Conservation (phyloP, 1,140 invertebrate genomes). For the Pseudomyrmex dendroicus region DNA sequence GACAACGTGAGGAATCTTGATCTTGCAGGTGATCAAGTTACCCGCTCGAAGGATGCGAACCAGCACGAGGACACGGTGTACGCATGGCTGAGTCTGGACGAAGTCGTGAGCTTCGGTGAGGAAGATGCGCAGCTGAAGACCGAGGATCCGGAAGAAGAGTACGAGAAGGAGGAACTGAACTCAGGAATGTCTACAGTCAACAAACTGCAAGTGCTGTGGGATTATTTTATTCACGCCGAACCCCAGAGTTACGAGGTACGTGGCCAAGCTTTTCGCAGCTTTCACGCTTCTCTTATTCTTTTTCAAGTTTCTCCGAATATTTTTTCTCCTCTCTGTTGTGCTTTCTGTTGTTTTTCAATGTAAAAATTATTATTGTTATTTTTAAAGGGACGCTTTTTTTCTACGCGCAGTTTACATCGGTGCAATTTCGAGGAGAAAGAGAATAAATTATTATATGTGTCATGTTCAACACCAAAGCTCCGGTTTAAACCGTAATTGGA, state of each 20-base stretch:
- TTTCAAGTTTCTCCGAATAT: neutral
- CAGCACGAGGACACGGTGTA: slow-evolving; percentile 48
- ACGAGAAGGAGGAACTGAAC: slow-evolving; percentile 62
- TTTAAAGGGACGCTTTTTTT: neutral
- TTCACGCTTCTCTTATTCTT: neutral
- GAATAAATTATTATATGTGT: slow-evolving; percentile 18
- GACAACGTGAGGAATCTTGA: slow-evolving; percentile 45
- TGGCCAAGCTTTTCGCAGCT: neutral
- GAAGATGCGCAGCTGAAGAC: slow-evolving; percentile 64
- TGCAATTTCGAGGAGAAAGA: neutral
- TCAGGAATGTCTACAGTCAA: slow-evolving; percentile 70
- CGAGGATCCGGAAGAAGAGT: slow-evolving; percentile 68
- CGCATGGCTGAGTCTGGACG: slow-evolving; percentile 65
- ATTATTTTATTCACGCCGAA: slow-evolving; percentile 87
- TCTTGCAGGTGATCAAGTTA: slow-evolving; percentile 68
- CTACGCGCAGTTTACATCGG: neutral
- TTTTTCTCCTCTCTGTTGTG: neutral
- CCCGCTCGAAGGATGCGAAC: slow-evolving; percentile 32
- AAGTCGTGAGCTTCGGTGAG: slow-evolving; percentile 56
- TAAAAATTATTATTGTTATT: no score
- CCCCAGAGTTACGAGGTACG: slow-evolving; percentile 87
- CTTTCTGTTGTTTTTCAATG: no score
- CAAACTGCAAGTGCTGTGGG: slow-evolving; percentile 85
- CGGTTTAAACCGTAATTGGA: slow-evolving; percentile 17
- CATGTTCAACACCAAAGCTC: neutral